Evolutionary conservation across 1,140 invertebrate species (phyloP).

Genomic region (Lordiphosa clarofinis): DNA sequence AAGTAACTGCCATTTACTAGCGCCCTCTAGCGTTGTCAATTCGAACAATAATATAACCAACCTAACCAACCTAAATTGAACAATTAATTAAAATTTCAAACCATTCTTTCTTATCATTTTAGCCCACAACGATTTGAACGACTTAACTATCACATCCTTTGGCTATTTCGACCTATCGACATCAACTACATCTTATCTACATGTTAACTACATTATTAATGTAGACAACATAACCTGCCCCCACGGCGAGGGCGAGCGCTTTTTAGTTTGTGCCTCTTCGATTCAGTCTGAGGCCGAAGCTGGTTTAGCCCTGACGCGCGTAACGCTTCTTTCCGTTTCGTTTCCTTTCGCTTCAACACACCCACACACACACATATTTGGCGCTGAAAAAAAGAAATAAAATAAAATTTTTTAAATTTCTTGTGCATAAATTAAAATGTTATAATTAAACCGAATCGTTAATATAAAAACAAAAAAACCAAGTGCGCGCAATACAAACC

Average conservation of each 20-base stretch:
- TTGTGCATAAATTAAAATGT: neutral
- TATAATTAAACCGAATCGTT: slow-evolving; percentile 15
- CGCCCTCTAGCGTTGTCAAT: slow-evolving; percentile 26
- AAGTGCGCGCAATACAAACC: slow-evolving; percentile 30
- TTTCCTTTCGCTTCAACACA: slow-evolving; percentile 19
- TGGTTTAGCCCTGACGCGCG: slow-evolving; percentile 56
- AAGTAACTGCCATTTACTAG: slow-evolving; percentile 13
- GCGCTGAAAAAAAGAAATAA: slow-evolving; percentile 42
- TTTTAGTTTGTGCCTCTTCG: slow-evolving; percentile 3
- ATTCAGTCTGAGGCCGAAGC: slow-evolving; percentile 56
- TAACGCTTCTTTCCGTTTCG: slow-evolving; percentile 66
- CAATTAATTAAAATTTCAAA: neutral
- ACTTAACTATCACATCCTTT: too few species aligned
- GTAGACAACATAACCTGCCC: too few species aligned
- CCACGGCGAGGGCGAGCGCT: neutral
- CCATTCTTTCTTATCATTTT: too few species aligned
- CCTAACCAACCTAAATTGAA: too few species aligned
- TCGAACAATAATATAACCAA: too few species aligned
- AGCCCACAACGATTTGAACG: too few species aligned
- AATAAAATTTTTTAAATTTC: neutral
- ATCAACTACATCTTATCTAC: neutral
- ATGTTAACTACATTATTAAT: too few species aligned
- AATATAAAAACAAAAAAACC: slow-evolving; percentile 37
- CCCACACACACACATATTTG: slow-evolving; percentile 41
- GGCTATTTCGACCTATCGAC: neutral